phyloP scores from a whole-genome alignment of 2,797 vertebrate species.

The Anniella stebbinsi region DNA sequence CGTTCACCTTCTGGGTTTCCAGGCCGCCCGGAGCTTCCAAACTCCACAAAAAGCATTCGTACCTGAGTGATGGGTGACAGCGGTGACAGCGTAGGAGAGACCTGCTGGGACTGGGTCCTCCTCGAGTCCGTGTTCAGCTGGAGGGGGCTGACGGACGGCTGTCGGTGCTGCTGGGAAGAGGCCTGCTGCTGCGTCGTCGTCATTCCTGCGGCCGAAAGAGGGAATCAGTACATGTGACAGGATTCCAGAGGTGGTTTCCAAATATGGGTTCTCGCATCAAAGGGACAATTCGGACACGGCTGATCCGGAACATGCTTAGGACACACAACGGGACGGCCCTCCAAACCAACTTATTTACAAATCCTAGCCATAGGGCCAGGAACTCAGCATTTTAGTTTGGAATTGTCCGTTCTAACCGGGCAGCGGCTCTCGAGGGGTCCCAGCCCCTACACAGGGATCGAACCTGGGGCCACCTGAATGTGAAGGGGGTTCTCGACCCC shows the following conservation, averaged over 20 bases:
- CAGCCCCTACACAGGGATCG: too few species aligned
- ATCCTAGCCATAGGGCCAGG: background rate
- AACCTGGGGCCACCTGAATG: too few species aligned
- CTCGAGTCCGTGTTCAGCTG: conserved; percentile 88
- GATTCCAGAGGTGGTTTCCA: rapidly evolving
- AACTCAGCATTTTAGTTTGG: background rate
- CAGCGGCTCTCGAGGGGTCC: too few species aligned
- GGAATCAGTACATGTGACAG: rapidly evolving
- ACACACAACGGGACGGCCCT: background rate
- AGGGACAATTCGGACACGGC: rapidly evolving
- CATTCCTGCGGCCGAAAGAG: conserved; percentile 79
- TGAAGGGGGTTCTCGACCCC: too few species aligned
- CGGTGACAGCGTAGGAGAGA: conserved; percentile 91
- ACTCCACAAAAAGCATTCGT: background rate
- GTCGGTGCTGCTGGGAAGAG: conserved; percentile 85
- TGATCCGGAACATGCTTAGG: background rate
- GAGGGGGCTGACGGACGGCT: conserved; percentile 85
- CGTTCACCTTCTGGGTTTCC: background rate
- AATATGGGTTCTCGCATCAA: rapidly evolving
- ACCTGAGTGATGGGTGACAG: conserved; percentile 92
- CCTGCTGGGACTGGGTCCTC: conserved; percentile 85
- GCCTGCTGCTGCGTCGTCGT: conserved; percentile 84
- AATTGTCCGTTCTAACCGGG: background rate
- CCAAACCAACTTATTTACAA: background rate
- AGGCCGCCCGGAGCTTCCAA: background rate